A percentile compares a stretch with the other conserved stretches of the same genome.
These are phyloP conservation scores for Ploceus nigricollis DNA, from an alignment of 2,113 vertebrate species.

Conservation along the genomic window DNA sequence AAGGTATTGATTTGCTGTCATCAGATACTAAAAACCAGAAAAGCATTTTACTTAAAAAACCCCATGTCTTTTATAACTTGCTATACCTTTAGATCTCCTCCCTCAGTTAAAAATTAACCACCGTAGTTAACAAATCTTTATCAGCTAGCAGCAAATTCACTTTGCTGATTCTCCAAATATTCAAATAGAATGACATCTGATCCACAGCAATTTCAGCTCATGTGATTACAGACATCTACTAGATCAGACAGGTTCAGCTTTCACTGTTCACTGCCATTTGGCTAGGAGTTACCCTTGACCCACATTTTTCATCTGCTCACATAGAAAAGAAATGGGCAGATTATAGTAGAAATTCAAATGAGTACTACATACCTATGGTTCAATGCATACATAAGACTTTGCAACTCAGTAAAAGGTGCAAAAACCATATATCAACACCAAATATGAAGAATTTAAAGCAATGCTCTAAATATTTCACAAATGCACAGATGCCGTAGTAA, in stretches of 20 bases:
- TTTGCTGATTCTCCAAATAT: conserved; percentile 59
- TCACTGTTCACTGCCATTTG: neutral
- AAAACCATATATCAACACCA: neutral
- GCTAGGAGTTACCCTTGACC: conserved; percentile 39
- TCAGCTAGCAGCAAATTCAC: neutral
- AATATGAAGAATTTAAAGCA: neutral
- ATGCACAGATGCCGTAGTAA: neutral
- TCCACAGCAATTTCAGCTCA: conserved; percentile 12
- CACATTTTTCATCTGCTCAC: conserved; percentile 7
- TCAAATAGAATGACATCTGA: conserved; percentile 32
- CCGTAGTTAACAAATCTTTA: conserved; percentile 26
- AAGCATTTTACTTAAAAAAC: conserved; percentile 5
- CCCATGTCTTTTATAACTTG: neutral
- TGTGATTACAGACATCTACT: neutral
- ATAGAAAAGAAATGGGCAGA: neutral
- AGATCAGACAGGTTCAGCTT: conserved; percentile 31
- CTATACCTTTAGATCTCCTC: neutral
- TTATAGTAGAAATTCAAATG: neutral
- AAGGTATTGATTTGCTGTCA: conserved; percentile 6
- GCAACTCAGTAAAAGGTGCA: neutral
- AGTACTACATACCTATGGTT: fast-evolving
- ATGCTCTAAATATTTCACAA: neutral
- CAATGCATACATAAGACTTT: neutral
- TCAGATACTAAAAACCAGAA: neutral
- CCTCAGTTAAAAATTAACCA: conserved; percentile 11